A percentile compares a stretch with the other conserved stretches of the same genome.
Conservation (phyloP, 2,888 invertebrate species). For the Scrobipalpa atriplicella region DNA sequence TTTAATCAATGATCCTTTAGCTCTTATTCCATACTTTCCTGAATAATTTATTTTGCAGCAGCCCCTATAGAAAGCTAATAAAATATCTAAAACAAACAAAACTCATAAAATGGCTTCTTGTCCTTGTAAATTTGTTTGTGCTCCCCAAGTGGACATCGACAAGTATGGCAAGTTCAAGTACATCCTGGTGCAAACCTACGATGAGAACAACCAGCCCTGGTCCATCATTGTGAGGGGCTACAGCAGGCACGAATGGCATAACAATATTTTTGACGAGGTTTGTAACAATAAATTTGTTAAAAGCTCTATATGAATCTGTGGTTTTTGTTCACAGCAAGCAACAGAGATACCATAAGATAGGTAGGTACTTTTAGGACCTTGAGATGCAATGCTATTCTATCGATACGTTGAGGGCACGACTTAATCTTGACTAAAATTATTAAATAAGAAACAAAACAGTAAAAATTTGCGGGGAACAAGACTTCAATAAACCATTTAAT, state of each 20-base stretch:
- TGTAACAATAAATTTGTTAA: not conserved
- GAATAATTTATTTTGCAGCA: no score
- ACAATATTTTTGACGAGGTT: slow-evolving; percentile 8
- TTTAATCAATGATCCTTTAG: no score
- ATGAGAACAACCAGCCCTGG: not conserved
- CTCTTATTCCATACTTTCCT: no score
- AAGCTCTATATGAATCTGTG: no score
- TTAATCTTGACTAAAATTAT: no score
- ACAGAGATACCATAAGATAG: no score
- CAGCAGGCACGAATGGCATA: slow-evolving; percentile 1
- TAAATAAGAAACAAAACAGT: no score
- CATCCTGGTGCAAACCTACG: not conserved
- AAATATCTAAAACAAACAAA: not conserved
- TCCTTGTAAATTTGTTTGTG: not conserved
- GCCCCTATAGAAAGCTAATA: no score
- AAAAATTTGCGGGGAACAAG: no score
- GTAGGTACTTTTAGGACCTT: no score
- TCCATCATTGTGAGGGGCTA: not conserved
- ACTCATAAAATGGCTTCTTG: not conserved
- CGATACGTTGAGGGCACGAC: not conserved
- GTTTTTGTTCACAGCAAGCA: no score
- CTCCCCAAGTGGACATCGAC: not conserved
- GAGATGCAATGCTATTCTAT: no score
- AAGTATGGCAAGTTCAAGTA: not conserved
- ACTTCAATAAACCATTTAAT: not conserved